These are phyloP conservation scores for Drepana falcataria DNA, from an alignment of 2,888 invertebrate genomes.

Conservation along the genomic window DNA sequence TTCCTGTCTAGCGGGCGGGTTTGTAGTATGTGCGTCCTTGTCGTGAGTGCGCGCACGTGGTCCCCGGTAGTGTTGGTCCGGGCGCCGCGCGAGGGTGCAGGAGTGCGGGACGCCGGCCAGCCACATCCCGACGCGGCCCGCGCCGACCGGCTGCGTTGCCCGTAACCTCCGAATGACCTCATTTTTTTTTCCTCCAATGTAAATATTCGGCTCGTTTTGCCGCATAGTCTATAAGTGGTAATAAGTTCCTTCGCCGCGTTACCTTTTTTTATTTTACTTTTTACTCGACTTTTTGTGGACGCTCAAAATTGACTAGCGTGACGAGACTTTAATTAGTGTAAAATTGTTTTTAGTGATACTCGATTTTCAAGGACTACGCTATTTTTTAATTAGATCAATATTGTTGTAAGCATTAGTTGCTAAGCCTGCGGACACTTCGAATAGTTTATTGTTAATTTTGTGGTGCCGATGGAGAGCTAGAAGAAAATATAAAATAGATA, in stretches of 20 bases:
- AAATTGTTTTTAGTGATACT: slow-evolving; percentile 45
- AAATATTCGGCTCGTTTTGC: slow-evolving; percentile 76
- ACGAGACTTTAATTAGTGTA: slow-evolving; percentile 44
- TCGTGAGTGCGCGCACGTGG: slow-evolving; percentile 71
- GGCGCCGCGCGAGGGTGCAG: slow-evolving; percentile 31
- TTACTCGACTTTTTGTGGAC: slow-evolving; percentile 44
- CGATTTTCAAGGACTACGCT: slow-evolving; percentile 39
- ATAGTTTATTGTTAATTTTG: slow-evolving; percentile 37
- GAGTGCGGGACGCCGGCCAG: slow-evolving; percentile 35
- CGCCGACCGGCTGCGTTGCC: slow-evolving; percentile 75
- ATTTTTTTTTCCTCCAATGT: slow-evolving; percentile 76
- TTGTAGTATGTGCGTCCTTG: slow-evolving; percentile 37
- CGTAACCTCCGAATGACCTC: slow-evolving; percentile 78
- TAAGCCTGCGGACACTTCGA: slow-evolving; percentile 35
- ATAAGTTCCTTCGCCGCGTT: slow-evolving; percentile 71
- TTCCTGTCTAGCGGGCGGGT: slow-evolving; percentile 34
- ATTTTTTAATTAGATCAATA: slow-evolving; percentile 16
- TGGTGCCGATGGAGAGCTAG: slow-evolving; percentile 37
- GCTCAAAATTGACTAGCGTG: slow-evolving; percentile 44
- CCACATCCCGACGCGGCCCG: slow-evolving; percentile 75
- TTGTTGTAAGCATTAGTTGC: slow-evolving; percentile 26
- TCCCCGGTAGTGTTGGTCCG: slow-evolving; percentile 44
- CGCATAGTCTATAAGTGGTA: slow-evolving; percentile 77
- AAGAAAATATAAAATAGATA: slow-evolving; percentile 9
- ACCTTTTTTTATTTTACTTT: slow-evolving; percentile 35